A percentile compares a stretch with the other conserved stretches of the same genome.
phyloP scores from a whole-genome alignment of 2,888 invertebrate genomes.

The Brachyopa scutellaris region DNA sequence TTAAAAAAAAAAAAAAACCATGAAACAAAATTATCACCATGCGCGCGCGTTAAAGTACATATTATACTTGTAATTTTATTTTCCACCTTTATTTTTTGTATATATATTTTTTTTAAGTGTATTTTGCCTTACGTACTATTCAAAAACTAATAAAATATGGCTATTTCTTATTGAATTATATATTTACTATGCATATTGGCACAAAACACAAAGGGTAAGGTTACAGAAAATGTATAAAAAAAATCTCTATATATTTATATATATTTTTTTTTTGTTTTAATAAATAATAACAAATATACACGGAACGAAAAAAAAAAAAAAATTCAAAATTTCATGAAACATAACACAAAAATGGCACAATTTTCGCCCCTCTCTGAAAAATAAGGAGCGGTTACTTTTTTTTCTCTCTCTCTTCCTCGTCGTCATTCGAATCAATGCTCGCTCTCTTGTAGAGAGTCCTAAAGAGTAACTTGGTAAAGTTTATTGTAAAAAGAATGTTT shows the following conservation, averaged over 20 bases:
- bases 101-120: background rate
- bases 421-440: background rate
- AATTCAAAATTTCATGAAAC: constrained; percentile 31
- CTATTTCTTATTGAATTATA: constrained; percentile 36
- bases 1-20: background rate
- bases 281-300: constrained; percentile 67
- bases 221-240: constrained; percentile 19
- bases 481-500: constrained; percentile 50
- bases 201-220: constrained; percentile 19
- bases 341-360: constrained; percentile 62
- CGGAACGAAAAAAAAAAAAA: constrained; percentile 18
- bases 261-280: too few relatives aligned
- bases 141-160: constrained; percentile 62
- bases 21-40: constrained; percentile 45
- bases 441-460: constrained; percentile 17
- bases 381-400: constrained; percentile 25
- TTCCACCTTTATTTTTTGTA: background rate
- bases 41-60: constrained; percentile 28
- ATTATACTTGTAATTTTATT: background rate
- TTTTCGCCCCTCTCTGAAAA: constrained; percentile 24
- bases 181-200: constrained; percentile 35
- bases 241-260: constrained; percentile 22
- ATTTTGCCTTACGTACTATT: constrained; percentile 32
- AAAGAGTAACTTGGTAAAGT: constrained; percentile 8
- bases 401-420: constrained; percentile 2